Conservation (phyloP, 2,113 vertebrate species). For the Todiramphus saurophagus region DNA sequence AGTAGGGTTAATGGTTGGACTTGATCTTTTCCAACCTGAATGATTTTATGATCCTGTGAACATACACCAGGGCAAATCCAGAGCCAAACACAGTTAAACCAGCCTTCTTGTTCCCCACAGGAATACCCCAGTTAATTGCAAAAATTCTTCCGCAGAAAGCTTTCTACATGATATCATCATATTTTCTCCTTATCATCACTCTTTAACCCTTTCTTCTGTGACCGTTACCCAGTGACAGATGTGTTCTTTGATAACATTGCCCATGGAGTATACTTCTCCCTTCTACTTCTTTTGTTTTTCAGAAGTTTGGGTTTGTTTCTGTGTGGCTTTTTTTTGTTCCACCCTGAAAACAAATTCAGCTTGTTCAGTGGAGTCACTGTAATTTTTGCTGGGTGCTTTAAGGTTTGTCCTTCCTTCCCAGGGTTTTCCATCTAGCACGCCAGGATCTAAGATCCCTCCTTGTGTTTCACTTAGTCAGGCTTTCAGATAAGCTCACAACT, state of each 20-base stretch:
- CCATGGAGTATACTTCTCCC: neutral
- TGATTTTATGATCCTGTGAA: neutral
- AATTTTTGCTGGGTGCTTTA: neutral
- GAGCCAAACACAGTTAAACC: neutral
- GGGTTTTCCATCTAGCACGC: neutral
- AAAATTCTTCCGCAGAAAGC: neutral
- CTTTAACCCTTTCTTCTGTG: neutral
- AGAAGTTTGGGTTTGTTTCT: neutral
- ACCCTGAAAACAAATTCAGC: neutral
- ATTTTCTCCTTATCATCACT: neutral
- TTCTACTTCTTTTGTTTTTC: neutral
- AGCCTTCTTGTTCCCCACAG: neutral
- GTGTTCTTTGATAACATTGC: neutral
- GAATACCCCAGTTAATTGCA: neutral
- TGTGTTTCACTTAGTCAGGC: constrained; percentile 12
- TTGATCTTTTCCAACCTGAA: no score
- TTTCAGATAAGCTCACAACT: neutral
- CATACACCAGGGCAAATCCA: neutral
- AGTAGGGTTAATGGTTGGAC: no score
- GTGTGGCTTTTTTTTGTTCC: neutral
- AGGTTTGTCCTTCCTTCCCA: neutral
- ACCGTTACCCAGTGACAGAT: neutral
- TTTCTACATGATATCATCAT: neutral
- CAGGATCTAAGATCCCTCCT: neutral
- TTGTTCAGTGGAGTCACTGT: neutral